Evolutionary conservation across 2,113 vertebrate species (phyloP), one percentile per base, ranked within the genome.

Genomic region (Larimichthys polyactis): DNA sequence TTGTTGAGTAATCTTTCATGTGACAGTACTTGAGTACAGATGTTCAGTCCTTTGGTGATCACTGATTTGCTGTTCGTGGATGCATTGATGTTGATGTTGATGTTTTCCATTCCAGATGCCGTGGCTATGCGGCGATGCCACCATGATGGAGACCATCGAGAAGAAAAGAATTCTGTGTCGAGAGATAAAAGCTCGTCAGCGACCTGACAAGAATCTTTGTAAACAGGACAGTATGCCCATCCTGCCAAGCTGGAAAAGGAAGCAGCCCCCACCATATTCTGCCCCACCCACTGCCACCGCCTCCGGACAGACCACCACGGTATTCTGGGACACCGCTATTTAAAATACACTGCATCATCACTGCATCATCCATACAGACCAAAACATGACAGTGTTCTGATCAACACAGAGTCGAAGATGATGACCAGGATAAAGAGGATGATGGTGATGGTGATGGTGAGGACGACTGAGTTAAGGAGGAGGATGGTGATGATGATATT

Each of bases 81-180:
- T 5, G 32, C 32, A 36, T 36, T 36, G 7, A 36, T 36, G 32
- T 27, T 81, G 60, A 57, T 20, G 69, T 27, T 4, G 19, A 40
- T 79, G 24, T 76, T 96, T 95, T 97, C 92, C 93, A 91, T 3
- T 96, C 96, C 77, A 94, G 93, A 96, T 98, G 96, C 96, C 96
- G 72, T 99, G 97, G 98, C 95, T 98, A 83, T 96, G 96, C 78
- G 96, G 97, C 72, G 98, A 99, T 89, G 95, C 96, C 93, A 99
- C 97, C 19, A 99, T 99, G 97, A 96, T 99, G 96, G 97, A 99
- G 92, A 98, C 96, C 95, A 99, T 99, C 64, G 97, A 99, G 95
- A 99, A 97, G 93, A 99, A 99, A 78, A 95, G 97, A 64, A 95
- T 97, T 91, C 93, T 99, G 93, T 99, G 98, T 94, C 96, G 95